A percentile compares a stretch with the other conserved stretches of the same genome.
Evolutionary conservation across 64 coral and sea anemone genomes (phyloP).

Genomic region (Dendrophyllia cribrosa): DNA sequence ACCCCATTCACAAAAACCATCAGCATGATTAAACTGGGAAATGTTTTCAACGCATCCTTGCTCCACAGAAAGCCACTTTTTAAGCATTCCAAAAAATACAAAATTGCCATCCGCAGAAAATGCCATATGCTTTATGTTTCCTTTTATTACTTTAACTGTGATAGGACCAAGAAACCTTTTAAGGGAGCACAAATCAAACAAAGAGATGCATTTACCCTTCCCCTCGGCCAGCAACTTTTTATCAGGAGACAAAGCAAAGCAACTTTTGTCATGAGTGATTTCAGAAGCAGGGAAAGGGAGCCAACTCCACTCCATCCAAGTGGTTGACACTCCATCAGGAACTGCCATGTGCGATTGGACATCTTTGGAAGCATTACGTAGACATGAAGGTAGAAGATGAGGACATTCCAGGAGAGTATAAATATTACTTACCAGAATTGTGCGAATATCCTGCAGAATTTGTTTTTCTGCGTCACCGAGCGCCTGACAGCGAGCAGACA

Average conservation of each 20-base stretch:
- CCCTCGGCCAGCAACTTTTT: background rate
- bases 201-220: background rate
- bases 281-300: background rate
- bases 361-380: background rate
- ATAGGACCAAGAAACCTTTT: background rate
- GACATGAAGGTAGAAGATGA: conserved; percentile 13
- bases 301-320: background rate
- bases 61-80: conserved; percentile 35
- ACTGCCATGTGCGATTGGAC: background rate
- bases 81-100: conserved; percentile 55
- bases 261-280: background rate
- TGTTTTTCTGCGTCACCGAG: background rate
- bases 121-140: background rate
- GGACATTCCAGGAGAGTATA: conserved; percentile 9
- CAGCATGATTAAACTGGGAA: background rate
- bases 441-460: background rate
- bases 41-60: background rate
- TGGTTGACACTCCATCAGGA: background rate
- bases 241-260: conserved; percentile 39
- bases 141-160: background rate
- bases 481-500: background rate
- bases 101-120: conserved; percentile 42
- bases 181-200: conserved; percentile 25
- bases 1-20: background rate
- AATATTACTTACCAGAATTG: background rate